Conservation (phyloP, 2,797 vertebrate species). For the Cheirogaleus major region DNA sequence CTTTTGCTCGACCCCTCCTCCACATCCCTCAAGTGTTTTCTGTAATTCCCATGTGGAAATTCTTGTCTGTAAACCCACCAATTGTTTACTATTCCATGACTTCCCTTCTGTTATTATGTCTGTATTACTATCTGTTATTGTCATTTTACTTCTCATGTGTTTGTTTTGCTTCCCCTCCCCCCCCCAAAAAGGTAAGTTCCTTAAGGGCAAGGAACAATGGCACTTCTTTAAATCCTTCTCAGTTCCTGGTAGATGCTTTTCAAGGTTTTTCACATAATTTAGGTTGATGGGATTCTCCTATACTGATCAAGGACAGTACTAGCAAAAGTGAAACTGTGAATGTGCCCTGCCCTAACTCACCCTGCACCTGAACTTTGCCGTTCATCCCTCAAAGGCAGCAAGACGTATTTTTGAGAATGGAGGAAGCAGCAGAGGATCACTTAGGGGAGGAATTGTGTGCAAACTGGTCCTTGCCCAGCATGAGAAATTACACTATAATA, state of each 20-base stretch:
- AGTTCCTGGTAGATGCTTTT: not conserved
- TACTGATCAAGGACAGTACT: not conserved
- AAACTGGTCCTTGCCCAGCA: not conserved
- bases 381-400: not conserved
- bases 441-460: not conserved
- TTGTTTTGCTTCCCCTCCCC: not conserved
- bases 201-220: not conserved
- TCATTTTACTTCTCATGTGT: not conserved
- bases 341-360: not conserved
- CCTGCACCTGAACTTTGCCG: not conserved
- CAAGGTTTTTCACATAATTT: not conserved
- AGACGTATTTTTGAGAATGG: not conserved
- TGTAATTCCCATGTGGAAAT: not conserved
- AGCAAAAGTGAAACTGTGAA: not conserved
- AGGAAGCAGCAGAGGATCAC: not conserved
- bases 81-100: not conserved
- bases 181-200: not conserved
- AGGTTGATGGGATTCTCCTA: not conserved
- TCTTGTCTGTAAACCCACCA: not conserved
- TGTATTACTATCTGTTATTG: not conserved
- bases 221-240: not conserved
- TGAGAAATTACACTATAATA: not conserved
- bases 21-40: not conserved
- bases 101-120: not conserved
- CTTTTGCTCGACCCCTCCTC: not conserved